A percentile compares a stretch with the other conserved stretches of the same genome.
Evolutionary conservation across 2,888 invertebrate species (phyloP).

Genomic region (Exocentrus adspersus): DNA sequence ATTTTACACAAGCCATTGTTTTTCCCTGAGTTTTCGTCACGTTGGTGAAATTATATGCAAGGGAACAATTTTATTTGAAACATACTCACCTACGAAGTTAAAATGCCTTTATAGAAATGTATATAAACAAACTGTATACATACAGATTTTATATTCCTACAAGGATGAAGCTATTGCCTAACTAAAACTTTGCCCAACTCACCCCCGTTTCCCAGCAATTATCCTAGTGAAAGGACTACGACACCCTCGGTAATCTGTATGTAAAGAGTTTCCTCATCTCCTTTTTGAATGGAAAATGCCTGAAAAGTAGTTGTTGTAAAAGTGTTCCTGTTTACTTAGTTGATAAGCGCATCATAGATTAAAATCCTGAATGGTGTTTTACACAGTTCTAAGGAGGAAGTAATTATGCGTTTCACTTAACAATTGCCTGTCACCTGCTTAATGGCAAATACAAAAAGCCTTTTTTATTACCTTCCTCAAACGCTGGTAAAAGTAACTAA

Average conservation of each 20-base stretch:
- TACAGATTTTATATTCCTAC: too few species aligned
- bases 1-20: conserved; percentile 10
- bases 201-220: conserved; percentile 28
- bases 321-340: conserved; percentile 30
- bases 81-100: too few species aligned
- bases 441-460: neutral
- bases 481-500: too few species aligned
- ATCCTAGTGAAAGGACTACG: conserved; percentile 24
- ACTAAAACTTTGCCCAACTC: neutral
- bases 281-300: conserved; percentile 14
- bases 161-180: too few species aligned
- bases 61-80: neutral
- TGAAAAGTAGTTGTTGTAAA: conserved; percentile 28
- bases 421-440: conserved; percentile 4
- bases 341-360: conserved; percentile 26
- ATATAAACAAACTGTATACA: too few species aligned
- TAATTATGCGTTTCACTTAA: conserved; percentile 21
- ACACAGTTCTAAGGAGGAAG: conserved; percentile 11
- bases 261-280: conserved; percentile 28
- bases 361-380: conserved; percentile 24
- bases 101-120: too few species aligned
- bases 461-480: too few species aligned
- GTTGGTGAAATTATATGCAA: conserved; percentile 1
- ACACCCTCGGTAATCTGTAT: conserved; percentile 28
- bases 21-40: neutral